Base-by-base conservation (phyloP, 2,888 invertebrate species). In the Leptopilina myrica region DNA sequence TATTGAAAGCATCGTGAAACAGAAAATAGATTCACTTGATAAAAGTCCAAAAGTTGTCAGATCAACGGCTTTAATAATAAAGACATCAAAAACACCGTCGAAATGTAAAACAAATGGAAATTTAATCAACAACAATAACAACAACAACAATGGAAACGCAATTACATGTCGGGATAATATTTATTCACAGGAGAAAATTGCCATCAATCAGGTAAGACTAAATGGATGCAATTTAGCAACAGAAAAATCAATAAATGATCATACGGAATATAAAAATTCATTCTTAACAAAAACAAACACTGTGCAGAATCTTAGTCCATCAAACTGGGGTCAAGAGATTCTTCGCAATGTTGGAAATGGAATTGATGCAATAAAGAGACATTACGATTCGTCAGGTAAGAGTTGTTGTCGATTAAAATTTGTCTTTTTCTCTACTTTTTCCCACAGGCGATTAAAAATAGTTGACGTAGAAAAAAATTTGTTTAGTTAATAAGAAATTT, bases 31-130 rank as follows among this genome's bases (percentile, higher is more conserved):
- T 83, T 85, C 87, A 82, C 86, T 91, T 79, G 89, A 91, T 80
- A 90, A 91, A 84, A 91, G 90, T 78, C 90, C 91, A 69, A 90
- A 87, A 84, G 89, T 91, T 80, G 87, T 91, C 64, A 87, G 91
- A 78, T 91, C 91, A 43, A 91, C 91, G 76, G 91, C 91, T 0
- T 80, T 91, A 80, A 91, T 91, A 81, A 90, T 91, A 80, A 91
- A 91, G 84, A 90, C 90, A 33, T 91, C 90, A 49, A 88, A 88
- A 79, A 84, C 88, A 33, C 87, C 90, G 77, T 82, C 86, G 14
- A 88, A 86, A 77, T 73, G 84, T 56, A 78, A 76, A 7, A 53
- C 78, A n/a, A 86, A 84, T 78, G 85, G 84, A 26, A 76, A 84
- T 76, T 73, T 73, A 59, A 73, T 73, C 56, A 73, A 56, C 49